A percentile compares a stretch with the other conserved stretches of the same genome.
Conservation (phyloP, 1,140 invertebrate genomes). For the Popillia japonica region DNA sequence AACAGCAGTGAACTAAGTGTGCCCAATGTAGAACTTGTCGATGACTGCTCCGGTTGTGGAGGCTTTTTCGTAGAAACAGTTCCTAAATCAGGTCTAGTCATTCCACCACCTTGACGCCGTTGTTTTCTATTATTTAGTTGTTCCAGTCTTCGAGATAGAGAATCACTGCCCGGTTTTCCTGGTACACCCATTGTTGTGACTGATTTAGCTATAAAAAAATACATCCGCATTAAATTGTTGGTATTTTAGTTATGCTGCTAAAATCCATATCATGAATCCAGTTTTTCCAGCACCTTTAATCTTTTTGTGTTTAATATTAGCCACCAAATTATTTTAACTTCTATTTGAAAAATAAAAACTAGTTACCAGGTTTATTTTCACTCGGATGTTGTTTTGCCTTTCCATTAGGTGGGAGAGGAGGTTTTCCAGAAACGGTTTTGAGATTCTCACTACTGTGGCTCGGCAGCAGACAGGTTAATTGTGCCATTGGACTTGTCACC, state of each 20-base stretch:
- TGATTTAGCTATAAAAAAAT: slow-evolving; percentile 33
- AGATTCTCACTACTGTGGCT: slow-evolving; percentile 55
- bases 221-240: too few relatives aligned
- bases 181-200: slow-evolving; percentile 62
- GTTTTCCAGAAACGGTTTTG: neutral
- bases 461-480: slow-evolving; percentile 72
- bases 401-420: slow-evolving; percentile 2
- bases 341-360: neutral
- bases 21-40: slow-evolving; percentile 74
- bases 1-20: slow-evolving; percentile 83
- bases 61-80: slow-evolving; percentile 61
- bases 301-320: too few relatives aligned
- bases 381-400: slow-evolving; percentile 23
- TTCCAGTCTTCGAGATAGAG: slow-evolving; percentile 61
- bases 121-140: slow-evolving; percentile 60
- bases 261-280: too few relatives aligned
- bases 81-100: slow-evolving; percentile 68
- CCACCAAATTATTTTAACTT: too few relatives aligned
- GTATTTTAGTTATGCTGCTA: neutral
- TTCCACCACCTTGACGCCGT: slow-evolving; percentile 60
- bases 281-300: too few relatives aligned
- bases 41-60: slow-evolving; percentile 57
- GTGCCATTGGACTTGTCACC: slow-evolving; percentile 76
- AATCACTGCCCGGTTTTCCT: slow-evolving; percentile 64
- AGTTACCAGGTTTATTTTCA: slow-evolving; percentile 41